phyloP scores from a whole-genome alignment of 2,113 vertebrate species.

The Hippocampus abdominalis region DNA sequence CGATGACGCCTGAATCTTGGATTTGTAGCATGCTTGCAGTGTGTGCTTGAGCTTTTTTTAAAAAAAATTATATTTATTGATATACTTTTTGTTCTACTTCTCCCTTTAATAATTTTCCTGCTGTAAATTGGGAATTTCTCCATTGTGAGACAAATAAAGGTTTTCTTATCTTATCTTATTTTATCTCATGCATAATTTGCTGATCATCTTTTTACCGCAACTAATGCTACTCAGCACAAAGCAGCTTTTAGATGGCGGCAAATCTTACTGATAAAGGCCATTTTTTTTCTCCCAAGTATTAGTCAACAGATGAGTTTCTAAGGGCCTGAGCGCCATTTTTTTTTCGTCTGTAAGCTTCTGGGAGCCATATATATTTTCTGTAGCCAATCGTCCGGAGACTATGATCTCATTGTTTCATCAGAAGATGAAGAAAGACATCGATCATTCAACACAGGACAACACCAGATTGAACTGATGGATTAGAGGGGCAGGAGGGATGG shows the following conservation, averaged over 20 bases:
- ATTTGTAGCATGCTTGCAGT: neutral
- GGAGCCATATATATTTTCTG: slow-evolving; percentile 3
- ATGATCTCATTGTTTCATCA: slow-evolving; percentile 53
- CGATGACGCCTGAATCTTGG: neutral
- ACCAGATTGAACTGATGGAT: slow-evolving; percentile 58
- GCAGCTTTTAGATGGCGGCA: neutral
- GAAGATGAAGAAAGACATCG: slow-evolving; percentile 48
- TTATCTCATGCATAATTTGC: neutral
- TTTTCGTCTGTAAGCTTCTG: neutral
- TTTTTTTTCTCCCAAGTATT: slow-evolving; percentile 16
- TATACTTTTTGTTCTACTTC: no score
- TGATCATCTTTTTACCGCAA: neutral
- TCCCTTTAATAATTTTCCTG: no score
- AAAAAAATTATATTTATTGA: no score
- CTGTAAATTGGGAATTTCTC: no score
- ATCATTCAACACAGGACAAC: slow-evolving; percentile 39
- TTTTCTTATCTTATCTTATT: neutral
- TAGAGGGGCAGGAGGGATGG: slow-evolving; percentile 45
- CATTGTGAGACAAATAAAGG: no score
- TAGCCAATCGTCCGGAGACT: slow-evolving; percentile 45
- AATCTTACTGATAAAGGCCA: neutral
- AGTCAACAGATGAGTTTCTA: slow-evolving; percentile 8
- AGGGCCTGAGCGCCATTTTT: slow-evolving; percentile 24
- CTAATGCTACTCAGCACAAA: neutral
- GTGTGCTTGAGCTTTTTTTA: no score